Base-by-base conservation (phyloP, 2,113 vertebrate genomes). In the Rostratula benghalensis region DNA sequence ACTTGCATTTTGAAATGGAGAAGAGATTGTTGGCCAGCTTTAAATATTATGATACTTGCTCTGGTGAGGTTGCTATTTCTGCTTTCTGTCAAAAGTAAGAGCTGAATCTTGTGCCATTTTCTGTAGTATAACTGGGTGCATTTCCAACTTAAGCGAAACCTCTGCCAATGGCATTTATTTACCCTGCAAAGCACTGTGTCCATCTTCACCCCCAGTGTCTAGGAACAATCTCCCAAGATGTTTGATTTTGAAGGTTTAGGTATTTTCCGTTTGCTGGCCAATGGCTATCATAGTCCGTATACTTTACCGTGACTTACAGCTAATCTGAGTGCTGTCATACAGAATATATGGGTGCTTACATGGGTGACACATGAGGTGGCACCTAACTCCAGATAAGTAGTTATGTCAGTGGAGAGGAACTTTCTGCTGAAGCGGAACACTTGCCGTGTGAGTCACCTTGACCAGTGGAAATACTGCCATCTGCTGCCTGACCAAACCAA, bases 201-300 rank as follows among this genome's bases (percentile, higher is more conserved):
- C 1, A 0, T 24, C 70, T 60, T 63, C 3, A 2, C 51, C 57
- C 54, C 33, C 21, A 28, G 13, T 28, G 11, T 11, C 31, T 20
- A 63, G 39, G 59, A 83, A 35, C 0, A 0, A 30, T 17, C 30
- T 81, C 48, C 41, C 69, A 33, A 8, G 37, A 16, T 21, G 15
- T 65, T 65, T 56, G 31, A 35, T 60, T 76, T 60, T 50, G 61
- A 56, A 71, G 28, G 33, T 41, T 50, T 23, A 51, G 61, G 8
- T 76, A 5, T 43, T 67, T 87, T 67, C 31, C 50, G 60, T 74
- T 57, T 68, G 30, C 43, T 45, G 21, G 17, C 16, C 20, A 45
- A 54, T 27, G 31, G 14, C 46, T 56, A 2, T 33, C 21, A 10
- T n/a, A 37, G 56, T n/a, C 25, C 37, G 3, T 51, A 28, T 2